Conservation (phyloP, 2,113 vertebrate genomes). For the Prunella himalayana region DNA sequence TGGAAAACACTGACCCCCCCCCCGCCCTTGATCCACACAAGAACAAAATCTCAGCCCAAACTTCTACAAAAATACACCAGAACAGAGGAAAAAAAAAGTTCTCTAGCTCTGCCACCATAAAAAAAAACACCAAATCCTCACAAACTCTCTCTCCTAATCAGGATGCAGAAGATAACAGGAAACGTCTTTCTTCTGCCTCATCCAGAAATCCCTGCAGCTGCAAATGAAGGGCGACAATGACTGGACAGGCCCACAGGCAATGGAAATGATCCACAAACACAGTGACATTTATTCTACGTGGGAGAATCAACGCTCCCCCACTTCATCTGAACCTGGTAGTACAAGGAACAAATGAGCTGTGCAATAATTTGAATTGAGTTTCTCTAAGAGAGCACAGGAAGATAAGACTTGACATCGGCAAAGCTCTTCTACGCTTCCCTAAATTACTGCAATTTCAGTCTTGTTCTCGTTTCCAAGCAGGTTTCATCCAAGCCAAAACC, state of each 20-base stretch:
- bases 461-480: constrained; percentile 42
- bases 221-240: not conserved
- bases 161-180: not conserved
- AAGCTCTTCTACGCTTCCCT: constrained; percentile 29
- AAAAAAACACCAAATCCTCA: not conserved
- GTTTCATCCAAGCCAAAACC: constrained; percentile 26
- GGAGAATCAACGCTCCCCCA: not conserved
- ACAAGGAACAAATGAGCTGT: constrained; percentile 57
- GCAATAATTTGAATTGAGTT: constrained; percentile 63
- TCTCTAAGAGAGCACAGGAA: constrained; percentile 48
- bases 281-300: not conserved
- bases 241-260: constrained; percentile 2
- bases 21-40: too few species aligned
- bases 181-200: not conserved
- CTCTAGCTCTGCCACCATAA: not conserved
- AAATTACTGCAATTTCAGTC: constrained; percentile 62
- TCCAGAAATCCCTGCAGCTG: constrained; percentile 15
- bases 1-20: not conserved
- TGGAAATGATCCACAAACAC: constrained; percentile 34
- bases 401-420: constrained; percentile 47
- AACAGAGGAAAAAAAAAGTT: not conserved
- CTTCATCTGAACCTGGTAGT: constrained; percentile 1
- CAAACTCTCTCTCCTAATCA: not conserved
- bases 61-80: not conserved
- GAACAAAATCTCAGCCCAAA: not conserved